Percentiles rank a stretch among this genome's conserved stretches.
Conservation (phyloP, 2,888 invertebrate species). For the Heteropelma amictum region DNA sequence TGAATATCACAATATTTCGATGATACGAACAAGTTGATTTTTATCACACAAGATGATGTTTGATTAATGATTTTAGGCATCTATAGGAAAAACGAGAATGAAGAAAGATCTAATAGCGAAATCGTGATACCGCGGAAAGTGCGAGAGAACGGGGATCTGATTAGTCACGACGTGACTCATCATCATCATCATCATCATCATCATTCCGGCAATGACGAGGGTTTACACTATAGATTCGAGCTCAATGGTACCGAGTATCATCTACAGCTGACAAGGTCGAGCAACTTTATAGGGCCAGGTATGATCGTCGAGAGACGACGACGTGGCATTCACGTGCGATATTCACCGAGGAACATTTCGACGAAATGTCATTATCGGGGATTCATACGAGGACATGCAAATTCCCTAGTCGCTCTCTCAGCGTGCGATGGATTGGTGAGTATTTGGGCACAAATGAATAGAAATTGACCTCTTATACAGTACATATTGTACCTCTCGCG, state of each 20-base stretch:
- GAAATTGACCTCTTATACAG: background rate
- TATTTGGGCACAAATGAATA: constrained; percentile 54
- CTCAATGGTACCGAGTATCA: constrained; percentile 76
- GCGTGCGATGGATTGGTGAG: constrained; percentile 92
- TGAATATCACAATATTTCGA: too few species aligned
- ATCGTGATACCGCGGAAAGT: constrained; percentile 83
- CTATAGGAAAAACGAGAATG: constrained; percentile 78
- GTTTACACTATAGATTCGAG: constrained; percentile 80
- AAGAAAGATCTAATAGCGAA: constrained; percentile 77
- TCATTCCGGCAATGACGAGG: constrained; percentile 79
- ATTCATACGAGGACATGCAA: constrained; percentile 83
- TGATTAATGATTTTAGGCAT: constrained; percentile 74
- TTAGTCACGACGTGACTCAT: constrained; percentile 81
- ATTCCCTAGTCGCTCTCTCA: constrained; percentile 87
- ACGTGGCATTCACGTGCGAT: constrained; percentile 67
- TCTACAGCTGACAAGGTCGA: constrained; percentile 73
- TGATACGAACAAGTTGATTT: too few species aligned
- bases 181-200: too few species aligned
- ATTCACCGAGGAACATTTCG: constrained; percentile 75
- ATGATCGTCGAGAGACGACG: constrained; percentile 86
- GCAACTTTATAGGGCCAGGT: constrained; percentile 76
- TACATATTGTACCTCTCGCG: too few species aligned
- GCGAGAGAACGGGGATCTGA: constrained; percentile 80
- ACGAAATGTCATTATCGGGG: constrained; percentile 90
- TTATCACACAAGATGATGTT: background rate